Evolutionary conservation across 2,797 vertebrate species (phyloP), one percentile per base, ranked within the genome.

Genomic region (Periophthalmus magnuspinnatus): DNA sequence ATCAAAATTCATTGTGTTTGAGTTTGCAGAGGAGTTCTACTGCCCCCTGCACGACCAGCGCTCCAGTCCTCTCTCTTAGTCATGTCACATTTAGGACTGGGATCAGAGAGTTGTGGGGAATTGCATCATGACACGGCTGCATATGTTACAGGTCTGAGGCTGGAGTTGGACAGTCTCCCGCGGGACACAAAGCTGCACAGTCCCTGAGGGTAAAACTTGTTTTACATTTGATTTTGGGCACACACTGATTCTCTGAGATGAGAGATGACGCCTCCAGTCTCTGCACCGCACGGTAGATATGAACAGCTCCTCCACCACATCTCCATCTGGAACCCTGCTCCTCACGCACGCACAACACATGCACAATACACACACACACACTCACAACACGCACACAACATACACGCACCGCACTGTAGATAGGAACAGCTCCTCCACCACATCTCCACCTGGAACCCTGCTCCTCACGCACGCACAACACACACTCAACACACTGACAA

Each of bases 221-320:
- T 88, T 76, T 50, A 22, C 67, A 85, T 86, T 86, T 80, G 59
- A 47, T 47, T 74, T 77, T 81, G 56, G 50, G 70, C 84, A 76
- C 81, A 83, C 76, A 76, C 78, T 75, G 80, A 71, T 79, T 86
- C 81, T 75, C 84, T 83, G 82, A 89, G 80, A 83, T 79, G 83
- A 85, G 81, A 88, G 81, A 91, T 87, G 84, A 91, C 83, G 91
- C 77, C 88, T 88, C 86, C 79, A 80, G 81, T 84, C 83, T 76
- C 90, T 92, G 88, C 86, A 89, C n/a, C n/a, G n/a, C 64, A 76
- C 72, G 78, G 79, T 84, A 90, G 91, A 93, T 91, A 92, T 86
- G 86, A 85, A 83, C 57, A 50, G 32, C 66, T 69, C 22, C 69
- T 66, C 47, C 45, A 61, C 67, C 69, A 69, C 78, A 81, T 71